Evolutionary conservation across 2,888 invertebrate genomes (phyloP), one percentile per base, ranked within the genome.

Genomic region (Dexiosoma caninum): DNA sequence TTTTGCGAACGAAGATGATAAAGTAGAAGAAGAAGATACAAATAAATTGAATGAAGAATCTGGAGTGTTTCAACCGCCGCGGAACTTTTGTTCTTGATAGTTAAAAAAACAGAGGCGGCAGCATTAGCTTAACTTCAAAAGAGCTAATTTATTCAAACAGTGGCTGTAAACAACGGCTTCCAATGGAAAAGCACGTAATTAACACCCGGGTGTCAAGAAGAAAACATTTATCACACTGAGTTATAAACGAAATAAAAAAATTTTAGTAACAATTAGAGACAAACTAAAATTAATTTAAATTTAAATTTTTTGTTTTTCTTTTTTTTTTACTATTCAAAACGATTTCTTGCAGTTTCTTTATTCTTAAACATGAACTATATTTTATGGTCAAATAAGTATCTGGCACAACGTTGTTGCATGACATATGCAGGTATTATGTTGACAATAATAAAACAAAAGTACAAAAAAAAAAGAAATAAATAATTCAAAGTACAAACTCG

Each of bases 391-490:
- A 82, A 60, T 77, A 80, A 78, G 42, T 72, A 83, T 71, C 79
- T 82, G 53, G 83, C 64, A 44, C 83, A 83, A 82, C 79, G 64
- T 76, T 77, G 79, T 77, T 70, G 81, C 83, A 60, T 74, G 75
- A 70, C 66, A 67, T 67, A 14, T 37, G 27, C 9, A 9, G 12
- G 53, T 64, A 74, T 74, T 74, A 64, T 74, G 62, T 64, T 64
- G 64, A 55, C 51, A 64, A 32, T 49, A 60, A 51, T 49, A 60
- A 51, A 51, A 46, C 59, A 51, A 57, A 55, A 55, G 57, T 21
- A 42, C 32, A 27, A 19, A 19, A 16, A 32, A 42, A 4, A 1
- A 10, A 1, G n/a, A n/a, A n/a, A n/a, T n/a, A n/a, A n/a, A n/a
- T n/a, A n/a, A n/a, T n/a, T n/a, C n/a, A n/a, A n/a, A n/a, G n/a